Conservation (phyloP, 2,888 invertebrate species). For the Venustoraphidia nigricollis region DNA sequence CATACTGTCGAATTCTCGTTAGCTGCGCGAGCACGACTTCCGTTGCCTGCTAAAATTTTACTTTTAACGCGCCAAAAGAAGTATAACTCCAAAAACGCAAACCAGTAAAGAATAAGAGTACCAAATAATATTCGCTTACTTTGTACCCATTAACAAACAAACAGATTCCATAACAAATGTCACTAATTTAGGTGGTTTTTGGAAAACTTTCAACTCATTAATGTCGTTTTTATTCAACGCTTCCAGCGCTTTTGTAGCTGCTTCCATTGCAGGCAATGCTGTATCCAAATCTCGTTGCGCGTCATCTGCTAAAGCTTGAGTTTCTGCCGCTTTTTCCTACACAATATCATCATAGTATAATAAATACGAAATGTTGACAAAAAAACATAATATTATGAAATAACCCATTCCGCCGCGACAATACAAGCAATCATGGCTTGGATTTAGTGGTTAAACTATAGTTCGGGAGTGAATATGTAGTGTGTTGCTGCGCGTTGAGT, state of each 20-base stretch:
- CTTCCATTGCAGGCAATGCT: conserved; percentile 74
- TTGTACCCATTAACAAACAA: conserved; percentile 64
- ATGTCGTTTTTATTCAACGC: conserved; percentile 81
- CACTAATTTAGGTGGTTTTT: conserved; percentile 75
- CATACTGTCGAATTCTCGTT: too few species aligned
- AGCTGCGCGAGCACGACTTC: too few species aligned
- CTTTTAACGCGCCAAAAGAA: too few species aligned
- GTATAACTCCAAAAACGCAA: conserved; percentile 3
- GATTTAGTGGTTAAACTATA: too few species aligned
- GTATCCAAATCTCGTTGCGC: conserved; percentile 70
- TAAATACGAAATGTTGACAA: background rate
- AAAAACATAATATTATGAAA: conserved; percentile 2
- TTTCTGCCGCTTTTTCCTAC: conserved; percentile 69
- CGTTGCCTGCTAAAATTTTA: too few species aligned
- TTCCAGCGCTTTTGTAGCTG: conserved; percentile 70
- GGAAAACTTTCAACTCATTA: conserved; percentile 76
- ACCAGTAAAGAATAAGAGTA: conserved; percentile 1
- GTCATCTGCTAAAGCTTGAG: conserved; percentile 70
- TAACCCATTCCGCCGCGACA: too few species aligned
- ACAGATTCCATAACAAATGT: conserved; percentile 87
- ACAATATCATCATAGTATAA: conserved; percentile 14
- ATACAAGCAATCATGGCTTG: too few species aligned
- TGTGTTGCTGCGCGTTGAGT: too few species aligned
- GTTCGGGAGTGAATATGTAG: too few species aligned
- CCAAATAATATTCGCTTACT: conserved; percentile 36